Conservation (phyloP, 2,888 invertebrate species). For the Heliconius hortense region DNA sequence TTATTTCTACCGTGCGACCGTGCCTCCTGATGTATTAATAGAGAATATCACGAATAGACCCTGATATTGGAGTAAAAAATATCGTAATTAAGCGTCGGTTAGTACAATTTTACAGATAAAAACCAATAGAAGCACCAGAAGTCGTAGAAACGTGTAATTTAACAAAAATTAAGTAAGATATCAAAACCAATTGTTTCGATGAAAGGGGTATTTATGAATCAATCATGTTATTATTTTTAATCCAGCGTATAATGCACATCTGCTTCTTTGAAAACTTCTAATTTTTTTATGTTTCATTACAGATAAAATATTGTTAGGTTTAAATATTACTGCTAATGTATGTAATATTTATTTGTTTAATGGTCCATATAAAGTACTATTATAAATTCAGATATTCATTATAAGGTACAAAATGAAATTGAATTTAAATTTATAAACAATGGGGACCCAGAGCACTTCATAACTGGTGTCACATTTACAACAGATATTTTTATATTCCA, state of each 20-base stretch:
- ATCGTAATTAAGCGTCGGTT: constrained; percentile 27
- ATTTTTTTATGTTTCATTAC: constrained; percentile 11
- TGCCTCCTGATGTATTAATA: constrained; percentile 61
- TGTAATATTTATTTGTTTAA: not conserved
- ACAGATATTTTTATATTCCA: constrained; percentile 66
- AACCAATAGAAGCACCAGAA: constrained; percentile 44
- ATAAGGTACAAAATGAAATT: constrained; percentile 11
- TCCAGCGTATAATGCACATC: constrained; percentile 61
- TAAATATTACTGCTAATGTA: not conserved
- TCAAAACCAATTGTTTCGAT: constrained; percentile 68
- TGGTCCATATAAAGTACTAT: not conserved
- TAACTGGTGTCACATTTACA: constrained; percentile 67
- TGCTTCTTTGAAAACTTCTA: constrained; percentile 48
- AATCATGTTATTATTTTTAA: constrained; percentile 75
- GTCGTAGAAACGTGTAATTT: constrained; percentile 67
- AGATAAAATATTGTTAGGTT: constrained; percentile 36
- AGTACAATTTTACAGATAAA: constrained; percentile 28
- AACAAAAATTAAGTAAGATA: constrained; percentile 64
- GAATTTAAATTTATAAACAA: constrained; percentile 55
- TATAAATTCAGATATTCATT: constrained; percentile 9
- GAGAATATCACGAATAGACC: constrained; percentile 62
- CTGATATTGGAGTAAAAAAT: constrained; percentile 42
- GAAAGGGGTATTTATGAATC: constrained; percentile 65
- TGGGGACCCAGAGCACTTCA: constrained; percentile 47
- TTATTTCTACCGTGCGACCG: constrained; percentile 59